A percentile compares a stretch with the other conserved stretches of the same genome.
Evolutionary conservation across 2,888 invertebrate species (phyloP).

Genomic region (Drosophila acutilabella): DNA sequence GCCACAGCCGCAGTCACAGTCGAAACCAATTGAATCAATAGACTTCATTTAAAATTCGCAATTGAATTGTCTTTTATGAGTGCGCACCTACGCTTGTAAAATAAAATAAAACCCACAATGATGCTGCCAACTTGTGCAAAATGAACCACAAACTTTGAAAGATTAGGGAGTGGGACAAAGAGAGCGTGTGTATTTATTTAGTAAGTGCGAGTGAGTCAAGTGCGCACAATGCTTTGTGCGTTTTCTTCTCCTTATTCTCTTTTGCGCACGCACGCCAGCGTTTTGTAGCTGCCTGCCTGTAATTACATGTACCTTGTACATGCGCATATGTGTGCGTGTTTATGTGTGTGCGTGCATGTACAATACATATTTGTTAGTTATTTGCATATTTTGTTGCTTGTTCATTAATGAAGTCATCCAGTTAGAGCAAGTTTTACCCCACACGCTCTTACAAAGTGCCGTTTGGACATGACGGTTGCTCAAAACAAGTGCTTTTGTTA

Average conservation of each 20-base stretch:
- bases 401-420: conserved; percentile 75
- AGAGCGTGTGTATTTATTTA: not conserved
- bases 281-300: conserved; percentile 33
- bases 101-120: not conserved
- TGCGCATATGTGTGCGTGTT: not conserved
- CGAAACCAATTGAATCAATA: conserved; percentile 72
- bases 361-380: conserved; percentile 36
- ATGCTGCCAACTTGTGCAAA: conserved; percentile 39
- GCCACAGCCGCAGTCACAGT: conserved; percentile 33
- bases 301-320: conserved; percentile 24
- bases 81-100: conserved; percentile 44
- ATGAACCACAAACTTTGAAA: not conserved
- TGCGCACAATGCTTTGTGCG: conserved; percentile 36
- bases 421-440: conserved; percentile 62
- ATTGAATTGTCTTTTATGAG: conserved; percentile 52
- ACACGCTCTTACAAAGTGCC: conserved; percentile 33
- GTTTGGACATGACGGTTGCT: conserved; percentile 38
- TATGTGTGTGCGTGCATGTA: conserved; percentile 3
- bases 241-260: conserved; percentile 27
- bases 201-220: conserved; percentile 23
- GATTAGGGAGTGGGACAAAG: not conserved
- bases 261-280: conserved; percentile 37
- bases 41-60: conserved; percentile 62
- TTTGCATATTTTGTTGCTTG: conserved; percentile 43
- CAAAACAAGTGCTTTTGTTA: conserved; percentile 43